Evolutionary conservation across 1,140 invertebrate species (phyloP), one percentile per base, ranked within the genome.

Genomic region (Drosophila miranda): DNA sequence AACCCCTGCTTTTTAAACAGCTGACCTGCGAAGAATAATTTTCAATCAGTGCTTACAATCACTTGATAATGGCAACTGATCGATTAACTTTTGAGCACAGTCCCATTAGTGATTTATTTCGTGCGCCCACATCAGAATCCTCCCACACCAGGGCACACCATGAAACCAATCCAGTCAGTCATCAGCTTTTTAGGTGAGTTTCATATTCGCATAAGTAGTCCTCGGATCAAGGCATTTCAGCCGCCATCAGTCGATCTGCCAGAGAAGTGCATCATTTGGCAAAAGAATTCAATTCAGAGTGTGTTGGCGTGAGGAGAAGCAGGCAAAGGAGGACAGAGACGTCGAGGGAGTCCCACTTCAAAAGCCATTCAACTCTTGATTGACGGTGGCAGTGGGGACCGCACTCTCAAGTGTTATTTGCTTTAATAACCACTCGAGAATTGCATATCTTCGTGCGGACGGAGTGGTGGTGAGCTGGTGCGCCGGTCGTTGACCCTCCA

Each of bases 391-490:
- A 13, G 34, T 43, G 43, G 66, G 43, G 8, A 69, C 66, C 66
- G 68, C 63, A 68, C 34, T 26, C 66, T 56, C 66, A 55, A 69
- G 63, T 69, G 62, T 34, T 69, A 69, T 69, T 69, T 69, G 66
- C 66, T 68, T 69, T 34, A 69, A 69, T 68, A 69, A 68, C 34
- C 66, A 69, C 66, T 69, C 44, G 26, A 69, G 63, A 69, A 68
- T 64, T 69, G 66, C 66, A 52, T 52, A 52, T 38, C 43, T 30
- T 41, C 34, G 34, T 11, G 34, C 9, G 9, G 3, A 11, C 34
- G 34, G 9, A 38, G 34, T 38, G 34, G 30, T 34, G 30, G 16
- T 34, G 30, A 3, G 7, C 14, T 9, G 7, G 51, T 23, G 23
- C 23, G 23, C 23, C 23, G 3, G 66, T 69, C 66, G 56, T 68